phyloP scores from a whole-genome alignment of 2,797 vertebrate genomes.

The Gymnocypris eckloni region DNA sequence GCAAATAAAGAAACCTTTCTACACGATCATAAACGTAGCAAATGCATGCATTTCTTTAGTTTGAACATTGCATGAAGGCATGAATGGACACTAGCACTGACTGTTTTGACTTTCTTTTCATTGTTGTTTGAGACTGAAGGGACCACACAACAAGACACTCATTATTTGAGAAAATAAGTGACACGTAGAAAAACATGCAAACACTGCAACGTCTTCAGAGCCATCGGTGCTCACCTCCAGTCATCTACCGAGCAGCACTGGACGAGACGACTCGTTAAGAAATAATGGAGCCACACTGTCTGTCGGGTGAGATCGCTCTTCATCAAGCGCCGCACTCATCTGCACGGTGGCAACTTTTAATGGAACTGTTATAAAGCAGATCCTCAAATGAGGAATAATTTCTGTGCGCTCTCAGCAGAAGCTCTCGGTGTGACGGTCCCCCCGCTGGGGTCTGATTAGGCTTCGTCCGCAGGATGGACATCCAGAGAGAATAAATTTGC shows the following conservation, averaged over 20 bases:
- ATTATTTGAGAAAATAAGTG: slow-evolving; percentile 58
- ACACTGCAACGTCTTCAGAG: slow-evolving; percentile 22
- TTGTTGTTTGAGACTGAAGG: slow-evolving; percentile 75
- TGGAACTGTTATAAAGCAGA: slow-evolving; percentile 93
- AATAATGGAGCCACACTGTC: not conserved
- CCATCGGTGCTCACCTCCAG: not conserved
- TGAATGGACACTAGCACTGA: not conserved
- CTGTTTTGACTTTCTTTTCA: slow-evolving; percentile 46
- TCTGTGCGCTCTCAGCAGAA: slow-evolving; percentile 87
- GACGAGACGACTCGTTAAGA: not conserved
- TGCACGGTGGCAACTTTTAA: slow-evolving; percentile 83
- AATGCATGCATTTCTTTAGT: not conserved
- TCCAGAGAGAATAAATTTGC: slow-evolving; percentile 93
- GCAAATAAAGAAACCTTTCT: not conserved
- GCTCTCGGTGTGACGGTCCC: slow-evolving; percentile 85
- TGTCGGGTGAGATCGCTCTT: slow-evolving; percentile 67
- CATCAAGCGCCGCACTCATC: slow-evolving; percentile 82
- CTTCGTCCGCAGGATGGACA: slow-evolving; percentile 86
- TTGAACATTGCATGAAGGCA: not conserved
- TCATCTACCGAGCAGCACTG: not conserved
- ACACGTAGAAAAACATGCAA: slow-evolving; percentile 34
- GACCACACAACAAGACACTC: slow-evolving; percentile 91
- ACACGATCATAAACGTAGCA: not conserved
- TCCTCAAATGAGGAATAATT: slow-evolving; percentile 91
- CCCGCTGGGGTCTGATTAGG: slow-evolving; percentile 91